Base-by-base conservation (phyloP, 2,888 invertebrate genomes). In the Leptopilina drosophilae region DNA sequence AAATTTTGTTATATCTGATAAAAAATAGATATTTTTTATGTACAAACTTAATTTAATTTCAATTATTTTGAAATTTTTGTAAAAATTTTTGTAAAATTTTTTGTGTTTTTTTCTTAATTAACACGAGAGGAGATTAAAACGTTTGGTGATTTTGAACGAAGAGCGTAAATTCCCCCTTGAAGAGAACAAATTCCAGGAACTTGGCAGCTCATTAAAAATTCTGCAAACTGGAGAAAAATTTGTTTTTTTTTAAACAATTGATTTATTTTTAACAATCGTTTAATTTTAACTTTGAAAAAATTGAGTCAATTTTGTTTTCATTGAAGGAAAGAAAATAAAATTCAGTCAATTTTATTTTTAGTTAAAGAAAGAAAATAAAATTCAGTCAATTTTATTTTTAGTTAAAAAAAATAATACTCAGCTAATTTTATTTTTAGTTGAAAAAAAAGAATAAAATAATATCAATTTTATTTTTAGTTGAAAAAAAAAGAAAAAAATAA, bases 151-250 rank as follows among this genome's bases (percentile, higher is more conserved):
- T 95, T 94, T 4, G 95, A 92, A 81, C 94, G 93, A 73, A 98
- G 93, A n/a, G 96, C 95, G 84, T 96, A 94, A 86, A 98, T 96
- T 66, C 98, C 98, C 78, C 96, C 96, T 92, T 98, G 97, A 14
- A 98, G 93, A 14, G 96, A 95, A 90, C 98, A 97, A 6, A 98
- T 97, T 88, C 95, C 94, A 0, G 94, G 93, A 78, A 97, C 95
- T 77, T 94, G 94, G 88, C 97, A 96, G 82, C 95, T 94, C 69
- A 98, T 94, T 81, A 98, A 93, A 89, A 96, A 96, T 87, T 96
- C 96, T 73, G 98, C 97, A 94, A 98, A 97, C 97, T 98, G 93
- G 42, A 84, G 82, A 77, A 93, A 84, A 7, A 78, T 64, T 26
- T 3, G 53, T 64, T 76, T 7, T 66, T 40, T 8, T n/a, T 56